A percentile compares a stretch with the other conserved stretches of the same genome.
These are phyloP conservation scores for Linepithema humile DNA, from an alignment of 1,140 invertebrate genomes.

Conservation along the genomic window DNA sequence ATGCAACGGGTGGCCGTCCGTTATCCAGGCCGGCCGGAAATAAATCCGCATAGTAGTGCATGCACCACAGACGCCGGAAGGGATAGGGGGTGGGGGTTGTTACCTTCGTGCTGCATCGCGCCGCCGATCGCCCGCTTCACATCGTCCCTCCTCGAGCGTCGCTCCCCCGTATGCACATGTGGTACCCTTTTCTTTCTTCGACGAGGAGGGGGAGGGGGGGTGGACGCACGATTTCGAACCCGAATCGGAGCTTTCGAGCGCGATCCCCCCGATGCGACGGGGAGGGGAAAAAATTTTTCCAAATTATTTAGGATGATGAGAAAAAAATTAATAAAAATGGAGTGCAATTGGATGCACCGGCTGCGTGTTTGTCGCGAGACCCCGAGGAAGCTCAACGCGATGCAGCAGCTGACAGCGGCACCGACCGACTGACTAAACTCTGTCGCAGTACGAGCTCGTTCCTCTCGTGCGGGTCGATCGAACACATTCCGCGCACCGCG, in stretches of 20 bases:
- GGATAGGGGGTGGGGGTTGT: not conserved
- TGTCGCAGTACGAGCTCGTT: constrained; percentile 80
- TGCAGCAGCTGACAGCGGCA: constrained; percentile 22
- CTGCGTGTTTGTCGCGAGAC: not conserved
- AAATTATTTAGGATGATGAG: not conserved
- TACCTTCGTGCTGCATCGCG: constrained; percentile 47
- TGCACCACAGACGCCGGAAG: not conserved
- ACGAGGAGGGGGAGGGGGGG: not conserved
- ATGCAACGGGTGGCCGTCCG: constrained; percentile 6
- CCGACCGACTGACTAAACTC: constrained; percentile 77
- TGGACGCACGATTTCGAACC: not conserved
- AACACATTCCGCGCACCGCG: constrained; percentile 74
- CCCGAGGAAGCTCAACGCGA: not conserved
- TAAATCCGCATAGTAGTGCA: constrained; percentile 33
- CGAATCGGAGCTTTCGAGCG: not conserved
- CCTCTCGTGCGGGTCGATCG: constrained; percentile 79
- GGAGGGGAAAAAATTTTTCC: not conserved
- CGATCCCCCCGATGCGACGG: not conserved
- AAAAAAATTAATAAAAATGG: no score
- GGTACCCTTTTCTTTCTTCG: not conserved
- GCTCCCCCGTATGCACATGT: constrained; percentile 24
- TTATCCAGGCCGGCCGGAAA: constrained; percentile 28
- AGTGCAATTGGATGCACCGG: not conserved
- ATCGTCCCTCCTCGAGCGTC: constrained; percentile 53
- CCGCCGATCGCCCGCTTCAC: not conserved